Conservation (phyloP, 1,140 invertebrate species). For the Pectinophora gossypiella region DNA sequence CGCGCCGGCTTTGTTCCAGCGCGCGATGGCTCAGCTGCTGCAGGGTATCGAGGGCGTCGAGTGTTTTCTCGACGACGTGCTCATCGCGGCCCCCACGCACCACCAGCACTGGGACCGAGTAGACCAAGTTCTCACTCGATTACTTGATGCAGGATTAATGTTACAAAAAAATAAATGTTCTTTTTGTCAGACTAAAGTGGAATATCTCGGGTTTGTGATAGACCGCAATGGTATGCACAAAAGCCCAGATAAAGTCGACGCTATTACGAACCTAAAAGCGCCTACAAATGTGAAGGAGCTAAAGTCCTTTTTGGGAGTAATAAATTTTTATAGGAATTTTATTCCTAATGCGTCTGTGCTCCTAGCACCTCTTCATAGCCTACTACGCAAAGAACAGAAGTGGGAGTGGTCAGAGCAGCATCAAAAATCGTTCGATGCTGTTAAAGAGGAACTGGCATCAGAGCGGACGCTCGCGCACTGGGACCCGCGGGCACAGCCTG, state of each 20-base stretch:
- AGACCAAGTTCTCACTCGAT: background rate
- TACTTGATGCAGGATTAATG: background rate
- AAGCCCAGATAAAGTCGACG: background rate
- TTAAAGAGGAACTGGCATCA: background rate
- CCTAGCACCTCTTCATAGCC: background rate
- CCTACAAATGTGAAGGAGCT: background rate
- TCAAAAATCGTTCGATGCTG: background rate
- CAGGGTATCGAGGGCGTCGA: too few relatives aligned
- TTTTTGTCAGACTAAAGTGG: background rate
- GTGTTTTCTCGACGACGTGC: too few relatives aligned
- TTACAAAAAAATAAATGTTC: background rate
- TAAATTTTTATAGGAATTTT: background rate
- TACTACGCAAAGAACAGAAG: background rate
- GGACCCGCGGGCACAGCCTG: background rate
- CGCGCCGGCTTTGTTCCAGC: too few relatives aligned
- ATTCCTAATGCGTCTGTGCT: background rate
- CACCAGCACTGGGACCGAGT: background rate
- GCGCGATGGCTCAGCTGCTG: too few relatives aligned
- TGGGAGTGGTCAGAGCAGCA: background rate
- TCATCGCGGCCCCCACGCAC: too few relatives aligned
- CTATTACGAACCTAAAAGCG: background rate
- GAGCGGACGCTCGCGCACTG: background rate
- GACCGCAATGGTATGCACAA: background rate
- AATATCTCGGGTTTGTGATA: background rate
- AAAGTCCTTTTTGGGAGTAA: background rate